These are phyloP conservation scores for Leguminivora glycinivorella DNA, from an alignment of 1,140 invertebrate genomes.

Conservation along the genomic window DNA sequence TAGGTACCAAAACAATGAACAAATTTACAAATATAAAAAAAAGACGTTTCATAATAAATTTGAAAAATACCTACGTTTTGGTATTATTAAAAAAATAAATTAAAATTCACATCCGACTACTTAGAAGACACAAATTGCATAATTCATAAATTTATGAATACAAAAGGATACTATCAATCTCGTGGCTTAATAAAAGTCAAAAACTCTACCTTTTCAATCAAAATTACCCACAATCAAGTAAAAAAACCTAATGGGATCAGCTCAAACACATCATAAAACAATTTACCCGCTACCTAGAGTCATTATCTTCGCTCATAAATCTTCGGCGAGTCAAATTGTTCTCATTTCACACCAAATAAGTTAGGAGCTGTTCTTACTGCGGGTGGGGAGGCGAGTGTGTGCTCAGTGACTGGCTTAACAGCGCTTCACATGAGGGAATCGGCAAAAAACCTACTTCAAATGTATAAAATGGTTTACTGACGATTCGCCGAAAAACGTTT, in stretches of 20 bases:
- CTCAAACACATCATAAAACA: slow-evolving; percentile 44
- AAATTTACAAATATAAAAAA: no score
- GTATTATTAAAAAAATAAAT: no score
- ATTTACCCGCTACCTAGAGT: slow-evolving; percentile 57
- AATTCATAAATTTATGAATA: not conserved
- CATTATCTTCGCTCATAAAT: slow-evolving; percentile 64
- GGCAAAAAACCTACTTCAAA: no score
- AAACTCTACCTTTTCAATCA: not conserved
- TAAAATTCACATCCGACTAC: no score
- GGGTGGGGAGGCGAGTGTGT: not conserved
- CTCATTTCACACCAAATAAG: slow-evolving; percentile 73
- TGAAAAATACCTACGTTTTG: no score
- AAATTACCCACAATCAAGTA: not conserved
- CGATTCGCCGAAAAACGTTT: no score
- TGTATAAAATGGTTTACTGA: no score
- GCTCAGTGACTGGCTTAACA: not conserved
- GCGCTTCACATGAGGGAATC: no score
- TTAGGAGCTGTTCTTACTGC: slow-evolving; percentile 34
- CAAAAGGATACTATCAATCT: not conserved
- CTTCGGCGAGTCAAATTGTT: slow-evolving; percentile 63
- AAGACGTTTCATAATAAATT: no score
- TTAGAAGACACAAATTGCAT: no score
- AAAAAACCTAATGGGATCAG: slow-evolving; percentile 1
- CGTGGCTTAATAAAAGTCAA: not conserved
- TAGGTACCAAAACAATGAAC: no score